Conservation (phyloP, 2,113 vertebrate genomes). For the Artemisiospiza belli region DNA sequence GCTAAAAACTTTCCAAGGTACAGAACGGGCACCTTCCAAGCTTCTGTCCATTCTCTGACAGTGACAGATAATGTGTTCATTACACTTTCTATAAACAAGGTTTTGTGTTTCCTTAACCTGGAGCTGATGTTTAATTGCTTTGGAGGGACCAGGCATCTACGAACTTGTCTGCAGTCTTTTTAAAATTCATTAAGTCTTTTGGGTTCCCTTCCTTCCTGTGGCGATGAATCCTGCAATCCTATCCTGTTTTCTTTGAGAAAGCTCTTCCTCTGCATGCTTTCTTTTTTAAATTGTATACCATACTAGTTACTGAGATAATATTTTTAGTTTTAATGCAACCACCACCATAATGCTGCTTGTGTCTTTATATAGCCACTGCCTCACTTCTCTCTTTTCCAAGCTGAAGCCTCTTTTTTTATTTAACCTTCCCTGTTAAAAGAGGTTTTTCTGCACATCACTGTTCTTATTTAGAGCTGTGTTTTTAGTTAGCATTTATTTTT, state of each 20-base stretch:
- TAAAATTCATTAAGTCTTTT: not conserved
- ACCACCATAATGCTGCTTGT: not conserved
- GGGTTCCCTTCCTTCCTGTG: not conserved
- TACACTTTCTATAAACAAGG: not conserved
- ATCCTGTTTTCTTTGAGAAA: not conserved
- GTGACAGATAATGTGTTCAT: not conserved
- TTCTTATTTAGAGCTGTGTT: not conserved
- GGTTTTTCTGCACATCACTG: not conserved
- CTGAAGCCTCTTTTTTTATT: not conserved
- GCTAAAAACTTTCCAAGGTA: slow-evolving; percentile 75
- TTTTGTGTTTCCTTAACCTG: not conserved
- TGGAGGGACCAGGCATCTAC: not conserved
- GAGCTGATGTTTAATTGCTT: not conserved
- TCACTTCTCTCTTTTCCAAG: not conserved
- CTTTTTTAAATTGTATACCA: not conserved
- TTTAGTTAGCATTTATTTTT: not conserved
- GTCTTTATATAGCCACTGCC: not conserved
- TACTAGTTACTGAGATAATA: not conserved
- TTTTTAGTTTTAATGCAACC: not conserved
- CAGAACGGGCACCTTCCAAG: not conserved
- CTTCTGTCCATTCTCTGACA: not conserved
- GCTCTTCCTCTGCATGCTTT: not conserved
- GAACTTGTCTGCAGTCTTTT: not conserved
- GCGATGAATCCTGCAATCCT: not conserved
- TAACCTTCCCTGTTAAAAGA: not conserved